A percentile compares a stretch with the other conserved stretches of the same genome.
phyloP scores from a whole-genome alignment of 2,888 invertebrate genomes.

The Nudaria mundana region DNA sequence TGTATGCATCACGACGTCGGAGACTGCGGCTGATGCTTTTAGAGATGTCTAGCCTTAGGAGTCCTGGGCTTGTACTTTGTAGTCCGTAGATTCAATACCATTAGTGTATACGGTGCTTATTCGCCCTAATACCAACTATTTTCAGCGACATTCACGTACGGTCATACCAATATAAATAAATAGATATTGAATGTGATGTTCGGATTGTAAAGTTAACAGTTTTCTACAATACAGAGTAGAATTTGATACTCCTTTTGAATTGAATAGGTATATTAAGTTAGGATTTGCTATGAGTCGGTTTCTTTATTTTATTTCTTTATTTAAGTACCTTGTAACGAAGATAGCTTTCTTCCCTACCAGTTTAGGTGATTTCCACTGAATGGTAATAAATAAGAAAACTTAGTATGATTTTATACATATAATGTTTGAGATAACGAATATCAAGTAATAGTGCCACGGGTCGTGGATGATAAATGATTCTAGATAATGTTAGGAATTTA shows the following conservation, averaged over 20 bases:
- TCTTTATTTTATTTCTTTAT: too few species aligned
- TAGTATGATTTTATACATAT: too few species aligned
- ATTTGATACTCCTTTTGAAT: conserved; percentile 2
- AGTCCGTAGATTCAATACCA: conserved; percentile 37
- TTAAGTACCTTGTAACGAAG: too few species aligned
- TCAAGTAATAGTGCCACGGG: too few species aligned
- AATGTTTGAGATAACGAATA: too few species aligned
- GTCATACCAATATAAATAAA: conserved; percentile 50
- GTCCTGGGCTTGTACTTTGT: conserved; percentile 18
- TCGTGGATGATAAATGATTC: too few species aligned
- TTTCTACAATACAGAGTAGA: conserved; percentile 11
- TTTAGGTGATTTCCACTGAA: too few species aligned
- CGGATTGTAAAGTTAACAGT: conserved; percentile 24
- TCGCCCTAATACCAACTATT: conserved; percentile 39
- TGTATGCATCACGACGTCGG: conserved; percentile 71
- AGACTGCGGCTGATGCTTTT: conserved; percentile 57
- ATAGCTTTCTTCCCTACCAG: too few species aligned
- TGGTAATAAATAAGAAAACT: too few species aligned
- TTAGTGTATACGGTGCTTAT: conserved; percentile 26
- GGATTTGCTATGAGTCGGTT: too few species aligned
- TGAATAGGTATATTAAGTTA: too few species aligned
- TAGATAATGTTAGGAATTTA: too few species aligned
- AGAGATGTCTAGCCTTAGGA: conserved; percentile 57
- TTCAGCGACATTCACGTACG: conserved; percentile 34
- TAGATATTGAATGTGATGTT: conserved; percentile 46